These are phyloP conservation scores for Hoplostethus mediterraneus DNA, from an alignment of 2,797 vertebrate genomes.

Conservation along the genomic window DNA sequence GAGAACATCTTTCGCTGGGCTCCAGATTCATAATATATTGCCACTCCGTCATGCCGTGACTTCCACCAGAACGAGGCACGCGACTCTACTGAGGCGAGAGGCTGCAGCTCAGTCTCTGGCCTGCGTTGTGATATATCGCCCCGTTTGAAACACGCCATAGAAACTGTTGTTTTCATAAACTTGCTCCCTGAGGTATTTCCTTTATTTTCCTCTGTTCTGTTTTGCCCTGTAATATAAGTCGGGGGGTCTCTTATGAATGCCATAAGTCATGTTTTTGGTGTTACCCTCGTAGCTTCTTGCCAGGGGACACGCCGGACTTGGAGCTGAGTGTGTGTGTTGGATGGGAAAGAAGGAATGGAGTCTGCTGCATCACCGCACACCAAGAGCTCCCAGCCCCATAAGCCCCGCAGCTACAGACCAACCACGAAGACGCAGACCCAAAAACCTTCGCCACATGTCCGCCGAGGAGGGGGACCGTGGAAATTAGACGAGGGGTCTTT, in stretches of 20 bases:
- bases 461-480: slow-evolving; percentile 55
- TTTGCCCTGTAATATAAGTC: slow-evolving; percentile 46
- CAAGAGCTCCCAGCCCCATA: slow-evolving; percentile 61
- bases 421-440: slow-evolving; percentile 67
- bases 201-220: slow-evolving; percentile 38
- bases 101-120: slow-evolving; percentile 35
- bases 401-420: slow-evolving; percentile 76
- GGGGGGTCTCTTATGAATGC: slow-evolving; percentile 57
- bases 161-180: slow-evolving; percentile 49
- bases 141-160: slow-evolving; percentile 28
- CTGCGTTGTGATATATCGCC: slow-evolving; percentile 34
- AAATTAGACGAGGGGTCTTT: slow-evolving; percentile 67
- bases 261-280: slow-evolving; percentile 63
- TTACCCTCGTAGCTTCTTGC: slow-evolving; percentile 45
- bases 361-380: slow-evolving; percentile 60
- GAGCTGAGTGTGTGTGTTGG: slow-evolving; percentile 64
- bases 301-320: slow-evolving; percentile 57
- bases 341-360: slow-evolving; percentile 56
- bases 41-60: slow-evolving; percentile 51
- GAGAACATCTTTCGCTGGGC: slow-evolving; percentile 18
- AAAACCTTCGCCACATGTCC: slow-evolving; percentile 65
- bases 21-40: slow-evolving; percentile 43
- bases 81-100: slow-evolving; percentile 13
- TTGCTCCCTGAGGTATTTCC: slow-evolving; percentile 36
- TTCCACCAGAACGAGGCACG: slow-evolving; percentile 32